Conservation (phyloP, 1,140 invertebrate species). For the Aphaenogaster ashmeadi region DNA sequence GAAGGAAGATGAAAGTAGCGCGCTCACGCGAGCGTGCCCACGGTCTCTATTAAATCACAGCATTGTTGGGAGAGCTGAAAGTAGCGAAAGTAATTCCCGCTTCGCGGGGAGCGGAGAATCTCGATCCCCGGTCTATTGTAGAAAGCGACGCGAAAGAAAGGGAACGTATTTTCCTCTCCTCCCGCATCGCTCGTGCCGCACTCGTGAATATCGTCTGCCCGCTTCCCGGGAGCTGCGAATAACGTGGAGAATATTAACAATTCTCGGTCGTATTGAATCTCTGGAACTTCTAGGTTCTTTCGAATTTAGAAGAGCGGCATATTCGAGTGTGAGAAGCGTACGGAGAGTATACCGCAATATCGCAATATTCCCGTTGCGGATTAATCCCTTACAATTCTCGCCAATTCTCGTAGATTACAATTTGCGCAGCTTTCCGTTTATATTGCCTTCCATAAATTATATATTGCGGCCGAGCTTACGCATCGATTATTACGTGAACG, state of each 20-base stretch:
- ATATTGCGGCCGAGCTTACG: neutral
- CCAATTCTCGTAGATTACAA: neutral
- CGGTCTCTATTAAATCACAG: conserved; percentile 66
- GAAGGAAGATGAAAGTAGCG: conserved; percentile 69
- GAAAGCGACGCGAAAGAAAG: conserved; percentile 65
- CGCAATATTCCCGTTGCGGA: neutral
- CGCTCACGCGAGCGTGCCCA: conserved; percentile 4
- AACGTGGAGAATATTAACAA: conserved; percentile 45
- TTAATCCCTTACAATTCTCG: neutral
- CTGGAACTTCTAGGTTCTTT: neutral
- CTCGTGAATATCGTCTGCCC: conserved; percentile 25
- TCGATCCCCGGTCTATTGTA: conserved; percentile 60
- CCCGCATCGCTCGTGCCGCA: neutral
- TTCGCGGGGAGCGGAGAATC: conserved; percentile 55
- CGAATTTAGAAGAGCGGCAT: neutral
- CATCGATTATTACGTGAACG: neutral
- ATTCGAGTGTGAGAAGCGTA: neutral
- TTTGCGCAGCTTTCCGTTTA: neutral
- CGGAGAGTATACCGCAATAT: neutral
- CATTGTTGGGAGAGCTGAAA: conserved; percentile 70
- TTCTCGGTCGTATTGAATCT: neutral
- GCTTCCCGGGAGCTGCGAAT: neutral
- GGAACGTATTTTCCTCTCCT: conserved; percentile 3
- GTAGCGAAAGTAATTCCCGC: conserved; percentile 75
- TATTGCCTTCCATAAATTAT: neutral